A percentile compares a stretch with the other conserved stretches of the same genome.
phyloP scores from a whole-genome alignment of 2,888 invertebrate species.

The Sesamia inferens region DNA sequence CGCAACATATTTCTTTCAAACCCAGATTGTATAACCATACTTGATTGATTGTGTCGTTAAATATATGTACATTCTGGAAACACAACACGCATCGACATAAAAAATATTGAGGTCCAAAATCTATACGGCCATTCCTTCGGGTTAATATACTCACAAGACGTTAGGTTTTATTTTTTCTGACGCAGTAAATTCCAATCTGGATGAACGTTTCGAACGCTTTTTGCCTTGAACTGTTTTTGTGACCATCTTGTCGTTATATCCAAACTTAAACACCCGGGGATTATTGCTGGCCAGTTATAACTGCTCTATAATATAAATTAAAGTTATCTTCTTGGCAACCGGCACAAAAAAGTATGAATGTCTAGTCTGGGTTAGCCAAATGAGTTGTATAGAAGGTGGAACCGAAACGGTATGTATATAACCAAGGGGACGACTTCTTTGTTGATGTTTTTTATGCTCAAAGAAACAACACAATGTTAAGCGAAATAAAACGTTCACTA shows the following conservation, averaged over 20 bases:
- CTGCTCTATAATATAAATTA: conserved; percentile 21
- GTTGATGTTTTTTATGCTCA: conserved; percentile 8
- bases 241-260: conserved; percentile 24
- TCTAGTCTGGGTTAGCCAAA: conserved; percentile 19
- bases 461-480: neutral
- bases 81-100: conserved; percentile 49
- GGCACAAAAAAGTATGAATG: conserved; percentile 21
- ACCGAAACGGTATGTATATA: no score
- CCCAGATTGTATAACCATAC: conserved; percentile 25
- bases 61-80: conserved; percentile 44
- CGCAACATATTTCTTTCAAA: conserved; percentile 46
- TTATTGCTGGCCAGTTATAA: conserved; percentile 39
- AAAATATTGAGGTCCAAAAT: conserved; percentile 49
- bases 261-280: conserved; percentile 34
- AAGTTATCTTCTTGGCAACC: conserved; percentile 26
- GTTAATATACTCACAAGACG: conserved; percentile 54
- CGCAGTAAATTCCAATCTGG: conserved; percentile 51
- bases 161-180: conserved; percentile 54
- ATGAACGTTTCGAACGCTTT: conserved; percentile 42
- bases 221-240: conserved; percentile 46
- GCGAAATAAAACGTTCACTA: neutral
- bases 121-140: conserved; percentile 42
- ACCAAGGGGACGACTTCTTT: no score
- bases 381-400: neutral
- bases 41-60: conserved; percentile 16